Base-by-base conservation (phyloP, 1,140 invertebrate species). In the Eumaeus atala region DNA sequence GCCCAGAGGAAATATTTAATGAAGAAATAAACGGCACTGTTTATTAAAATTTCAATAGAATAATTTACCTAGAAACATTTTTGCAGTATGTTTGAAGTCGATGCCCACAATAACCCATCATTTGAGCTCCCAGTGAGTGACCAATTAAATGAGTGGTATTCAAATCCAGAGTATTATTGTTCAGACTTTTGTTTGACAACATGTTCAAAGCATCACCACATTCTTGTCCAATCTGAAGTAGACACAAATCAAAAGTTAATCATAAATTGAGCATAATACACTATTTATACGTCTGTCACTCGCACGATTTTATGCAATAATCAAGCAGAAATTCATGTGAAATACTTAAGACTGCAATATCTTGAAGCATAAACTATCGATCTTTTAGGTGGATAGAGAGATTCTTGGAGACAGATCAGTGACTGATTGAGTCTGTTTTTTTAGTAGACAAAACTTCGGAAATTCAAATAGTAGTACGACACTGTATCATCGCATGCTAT, bases 91-190 rank as follows among this genome's bases (percentile, higher is more conserved):
- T 34, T 10, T 48, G 47, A 9, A 48, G 5, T n/a, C 17, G 7
- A 9, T 21, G n/a, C 1, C 50, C 50, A 11, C 35, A 38, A 38
- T 51, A 51, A 8, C 50, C 50, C 1, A 38, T 14, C 4, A 51
- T 9, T 18, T 51, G 50, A 9, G 50, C 50, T 10, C 50, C 50
- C 3, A 51, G 36, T 3, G 50, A 51, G 16, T 17, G 17, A 0
- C 50, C 50, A 2, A 51, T 51, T 36, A 51, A 18, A 16, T 51
- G 50, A 40, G 18, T 28, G 7, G 47, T 48, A 18, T 10, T 48
- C 28, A 48, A 28, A 18, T 48, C 28, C 3, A 48, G 28, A 3
- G 3, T 12, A 9, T 38, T 38, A n/a, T 38, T 38, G n/a, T n/a
- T n/a, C 21, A 28, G 6, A 44, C 12, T 16, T 12, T 14, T 44